Conservation (phyloP, 2,888 invertebrate genomes). For the Melanargia galathea region DNA sequence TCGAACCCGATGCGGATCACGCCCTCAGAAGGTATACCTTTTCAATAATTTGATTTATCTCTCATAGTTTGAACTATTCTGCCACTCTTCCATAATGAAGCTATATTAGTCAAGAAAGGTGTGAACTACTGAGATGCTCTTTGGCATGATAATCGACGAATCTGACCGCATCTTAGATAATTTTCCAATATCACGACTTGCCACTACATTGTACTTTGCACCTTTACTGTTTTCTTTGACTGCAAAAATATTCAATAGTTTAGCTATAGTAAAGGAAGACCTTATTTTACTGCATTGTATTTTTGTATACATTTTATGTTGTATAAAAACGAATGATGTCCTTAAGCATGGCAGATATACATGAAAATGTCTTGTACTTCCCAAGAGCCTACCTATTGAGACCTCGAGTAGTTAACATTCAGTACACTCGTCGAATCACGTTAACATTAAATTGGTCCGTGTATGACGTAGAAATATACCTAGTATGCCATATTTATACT, state of each 20-base stretch:
- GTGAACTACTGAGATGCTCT: neutral
- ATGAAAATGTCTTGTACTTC: constrained; percentile 24
- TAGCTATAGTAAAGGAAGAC: neutral
- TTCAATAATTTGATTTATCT: constrained; percentile 2
- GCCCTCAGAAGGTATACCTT: constrained; percentile 84
- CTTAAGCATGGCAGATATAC: constrained; percentile 28
- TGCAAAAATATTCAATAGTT: neutral
- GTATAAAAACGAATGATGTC: neutral
- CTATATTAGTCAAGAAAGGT: neutral
- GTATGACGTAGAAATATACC: constrained; percentile 37
- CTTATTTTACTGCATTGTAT: too few relatives aligned
- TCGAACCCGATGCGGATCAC: constrained; percentile 83
- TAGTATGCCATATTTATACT: constrained; percentile 30
- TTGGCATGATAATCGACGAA: too few relatives aligned
- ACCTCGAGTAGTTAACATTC: constrained; percentile 44
- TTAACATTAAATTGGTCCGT: constrained; percentile 39
- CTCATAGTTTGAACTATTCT: constrained; percentile 22
- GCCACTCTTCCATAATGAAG: constrained; percentile 15
- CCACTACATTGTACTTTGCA: too few relatives aligned
- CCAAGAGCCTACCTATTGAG: constrained; percentile 38
- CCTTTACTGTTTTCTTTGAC: neutral
- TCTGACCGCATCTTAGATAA: too few relatives aligned
- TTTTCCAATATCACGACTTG: too few relatives aligned
- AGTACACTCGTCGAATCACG: constrained; percentile 33
- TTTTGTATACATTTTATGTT: neutral